Conservation (phyloP, 92 coral and sea anemone genomes). For the Heteractis magnifica region DNA sequence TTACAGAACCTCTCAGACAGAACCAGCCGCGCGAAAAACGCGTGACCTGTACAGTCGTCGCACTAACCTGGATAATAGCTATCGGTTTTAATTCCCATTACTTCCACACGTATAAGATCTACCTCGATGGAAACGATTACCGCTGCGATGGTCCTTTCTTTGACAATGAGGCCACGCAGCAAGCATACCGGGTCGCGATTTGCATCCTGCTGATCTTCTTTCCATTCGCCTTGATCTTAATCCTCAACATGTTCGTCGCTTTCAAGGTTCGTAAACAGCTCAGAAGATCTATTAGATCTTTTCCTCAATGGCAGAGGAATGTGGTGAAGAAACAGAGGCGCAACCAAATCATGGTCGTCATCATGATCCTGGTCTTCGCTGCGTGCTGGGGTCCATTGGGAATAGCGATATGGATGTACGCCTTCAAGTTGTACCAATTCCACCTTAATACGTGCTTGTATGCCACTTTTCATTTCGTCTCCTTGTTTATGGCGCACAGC, state of each 20-base stretch:
- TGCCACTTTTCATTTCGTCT: background rate
- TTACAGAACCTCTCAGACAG: background rate
- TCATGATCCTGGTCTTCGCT: slow-evolving; percentile 5
- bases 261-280: slow-evolving; percentile 16
- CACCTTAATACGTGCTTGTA: background rate
- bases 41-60: background rate
- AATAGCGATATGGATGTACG: background rate
- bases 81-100: slow-evolving; percentile 8
- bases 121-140: no score
- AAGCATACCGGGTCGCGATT: background rate
- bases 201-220: slow-evolving; percentile 6
- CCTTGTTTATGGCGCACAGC: slow-evolving; percentile 18
- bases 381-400: slow-evolving; percentile 22
- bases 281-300: background rate
- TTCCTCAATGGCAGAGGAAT: background rate
- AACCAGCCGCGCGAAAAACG: background rate
- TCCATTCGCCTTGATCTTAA: slow-evolving; percentile 6
- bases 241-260: slow-evolving; percentile 11
- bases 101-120: slow-evolving; percentile 8
- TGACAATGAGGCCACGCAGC: background rate
- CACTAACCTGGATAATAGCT: slow-evolving; percentile 5
- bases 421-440: background rate
- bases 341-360: slow-evolving; percentile 4
- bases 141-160: slow-evolving; percentile 10
- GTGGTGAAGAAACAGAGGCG: background rate